Percentiles rank a stretch among this genome's conserved stretches.
Conservation (phyloP, 2,888 invertebrate genomes). For the Diarsia brunnea region DNA sequence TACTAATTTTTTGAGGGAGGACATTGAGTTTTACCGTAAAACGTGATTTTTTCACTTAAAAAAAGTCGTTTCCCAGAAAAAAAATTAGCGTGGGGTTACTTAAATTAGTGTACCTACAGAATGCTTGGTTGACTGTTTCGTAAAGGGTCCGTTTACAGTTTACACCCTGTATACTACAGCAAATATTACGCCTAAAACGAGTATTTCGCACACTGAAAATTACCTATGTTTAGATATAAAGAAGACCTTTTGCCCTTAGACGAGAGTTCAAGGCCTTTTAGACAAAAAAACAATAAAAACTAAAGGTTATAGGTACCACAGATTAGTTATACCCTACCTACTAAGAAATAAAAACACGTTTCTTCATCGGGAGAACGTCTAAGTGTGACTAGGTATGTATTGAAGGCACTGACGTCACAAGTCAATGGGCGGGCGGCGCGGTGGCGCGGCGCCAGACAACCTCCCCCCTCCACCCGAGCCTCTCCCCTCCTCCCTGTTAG, state of each 20-base stretch:
- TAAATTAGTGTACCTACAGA: no score
- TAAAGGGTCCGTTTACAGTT: no score
- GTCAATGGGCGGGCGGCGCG: conserved; percentile 75
- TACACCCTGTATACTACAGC: no score
- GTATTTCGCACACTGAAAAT: background rate
- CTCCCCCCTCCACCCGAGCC: conserved; percentile 23
- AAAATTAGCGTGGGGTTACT: no score
- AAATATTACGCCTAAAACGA: background rate
- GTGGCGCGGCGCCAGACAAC: conserved; percentile 73
- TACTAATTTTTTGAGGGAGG: no score
- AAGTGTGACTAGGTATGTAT: conserved; percentile 35
- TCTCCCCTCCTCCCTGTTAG: conserved; percentile 26
- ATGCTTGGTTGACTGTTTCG: no score
- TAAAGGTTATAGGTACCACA: conserved; percentile 33
- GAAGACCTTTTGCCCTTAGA: background rate
- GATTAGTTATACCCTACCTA: no score
- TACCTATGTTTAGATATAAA: background rate
- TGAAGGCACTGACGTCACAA: conserved; percentile 74
- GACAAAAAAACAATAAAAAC: conserved; percentile 31
- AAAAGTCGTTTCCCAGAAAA: no score
- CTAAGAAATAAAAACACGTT: conserved; percentile 35
- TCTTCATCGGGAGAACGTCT: conserved; percentile 41
- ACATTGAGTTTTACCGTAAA: no score
- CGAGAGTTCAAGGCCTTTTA: conserved; percentile 10
- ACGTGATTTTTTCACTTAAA: no score